Conservation (phyloP, 2,888 invertebrate genomes). For the Spatulosminthurus flaviceps region DNA sequence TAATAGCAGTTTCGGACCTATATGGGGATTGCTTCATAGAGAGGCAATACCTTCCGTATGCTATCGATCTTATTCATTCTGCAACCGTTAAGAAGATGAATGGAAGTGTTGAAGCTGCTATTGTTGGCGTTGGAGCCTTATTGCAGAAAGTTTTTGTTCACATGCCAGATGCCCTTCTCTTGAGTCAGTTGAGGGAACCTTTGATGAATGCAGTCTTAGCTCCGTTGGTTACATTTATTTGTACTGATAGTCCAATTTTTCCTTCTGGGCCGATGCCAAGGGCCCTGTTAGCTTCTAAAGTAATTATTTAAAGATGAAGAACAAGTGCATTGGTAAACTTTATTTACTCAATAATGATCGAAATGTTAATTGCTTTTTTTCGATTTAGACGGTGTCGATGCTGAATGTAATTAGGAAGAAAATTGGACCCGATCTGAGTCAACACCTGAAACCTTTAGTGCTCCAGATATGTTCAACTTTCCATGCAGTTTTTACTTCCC, state of each 20-base stretch:
- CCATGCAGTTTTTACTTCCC: conserved; percentile 45
- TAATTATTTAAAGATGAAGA: conserved; percentile 68
- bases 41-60: conserved; percentile 61
- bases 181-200: conserved; percentile 72
- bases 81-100: conserved; percentile 53
- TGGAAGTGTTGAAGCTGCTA: conserved; percentile 58
- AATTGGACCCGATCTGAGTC: conserved; percentile 61
- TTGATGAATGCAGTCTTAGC: conserved; percentile 84
- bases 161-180: conserved; percentile 58
- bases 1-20: conserved; percentile 79
- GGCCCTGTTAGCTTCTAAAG: conserved; percentile 79
- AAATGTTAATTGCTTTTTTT: too few relatives aligned
- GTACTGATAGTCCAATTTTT: conserved; percentile 81
- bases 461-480: conserved; percentile 57
- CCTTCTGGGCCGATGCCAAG: conserved; percentile 82
- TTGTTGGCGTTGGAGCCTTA: conserved; percentile 58
- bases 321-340: conserved; percentile 64
- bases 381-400: conserved; percentile 64
- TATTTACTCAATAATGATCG: too few relatives aligned
- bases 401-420: conserved; percentile 59
- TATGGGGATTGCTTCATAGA: conserved; percentile 63
- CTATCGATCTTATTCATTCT: conserved; percentile 59
- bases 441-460: conserved; percentile 57
- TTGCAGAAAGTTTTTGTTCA: conserved; percentile 56
- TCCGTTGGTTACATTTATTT: conserved; percentile 82